Base-by-base conservation (phyloP, 2,113 vertebrate genomes). In the Balaenoptera acutorostrata region DNA sequence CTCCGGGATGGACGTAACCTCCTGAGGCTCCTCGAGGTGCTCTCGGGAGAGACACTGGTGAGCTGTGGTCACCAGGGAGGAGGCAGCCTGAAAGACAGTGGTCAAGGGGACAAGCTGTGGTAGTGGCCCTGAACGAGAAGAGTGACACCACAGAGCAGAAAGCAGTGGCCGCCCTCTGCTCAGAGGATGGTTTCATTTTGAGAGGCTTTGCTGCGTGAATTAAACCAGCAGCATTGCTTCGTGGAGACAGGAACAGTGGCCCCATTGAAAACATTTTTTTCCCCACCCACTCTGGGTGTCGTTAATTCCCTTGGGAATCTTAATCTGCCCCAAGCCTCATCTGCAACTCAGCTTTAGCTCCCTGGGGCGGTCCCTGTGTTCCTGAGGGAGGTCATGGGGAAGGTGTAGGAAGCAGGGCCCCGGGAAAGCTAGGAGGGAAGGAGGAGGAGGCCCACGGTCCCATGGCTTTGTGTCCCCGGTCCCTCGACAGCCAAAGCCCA, bases 1-100 rank as follows among this genome's bases (percentile, higher is more conserved):
- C 98, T 99, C 92, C 99, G 99, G 4, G 99, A 99, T 90, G 99
- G 99, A 29, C 99, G 99, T 61, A 99, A 99, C 99, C 98, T 99
- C 55, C 99, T 99, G 93, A 98, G 99, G 71, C 98, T 99, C 69
- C 98, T 99, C 68, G 99, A 99, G 98, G 99, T 99, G 90, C 99
- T 99, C 69, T 99, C 99, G 1, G 99, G 99, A 82, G 99, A 99
- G 98, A 99, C 99, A 86, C 98, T 99, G 99, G 99, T 99, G 95
- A 99, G 99, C 98, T 27, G 27, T 2, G 13, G 14, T 8, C 31
- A 0, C 7, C 52, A 33, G 20, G 27, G 59, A 49, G 39, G 71
- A 8, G 83, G 63, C 21, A 29, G 18, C 74, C 83, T 33, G 27
- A 59, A 95, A 55, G 77, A 14, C 72, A n/a, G 55, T 39, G 23